Evolutionary conservation across 2,888 invertebrate species (phyloP).

Genomic region (Trissolcus brochymenae): DNA sequence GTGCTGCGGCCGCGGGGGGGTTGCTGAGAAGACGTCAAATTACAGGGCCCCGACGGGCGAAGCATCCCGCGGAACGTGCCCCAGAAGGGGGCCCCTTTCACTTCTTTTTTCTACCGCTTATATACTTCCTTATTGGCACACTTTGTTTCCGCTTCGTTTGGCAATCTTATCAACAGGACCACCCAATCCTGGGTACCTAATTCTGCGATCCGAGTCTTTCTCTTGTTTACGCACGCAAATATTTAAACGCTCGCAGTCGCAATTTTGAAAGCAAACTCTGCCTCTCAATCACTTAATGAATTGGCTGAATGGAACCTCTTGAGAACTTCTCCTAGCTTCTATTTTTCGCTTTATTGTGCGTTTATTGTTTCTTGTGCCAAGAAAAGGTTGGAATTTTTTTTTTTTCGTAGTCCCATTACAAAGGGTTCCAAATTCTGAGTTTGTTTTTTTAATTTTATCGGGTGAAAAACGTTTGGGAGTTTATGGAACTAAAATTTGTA

Average conservation of each 20-base stretch:
- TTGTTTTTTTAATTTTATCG: background rate
- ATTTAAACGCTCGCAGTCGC: conserved; percentile 31
- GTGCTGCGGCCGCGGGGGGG: conserved; percentile 69
- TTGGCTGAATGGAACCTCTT: conserved; percentile 1
- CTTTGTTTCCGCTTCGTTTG: conserved; percentile 66
- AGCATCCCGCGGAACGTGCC: conserved; percentile 56
- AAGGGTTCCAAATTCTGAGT: too few relatives aligned
- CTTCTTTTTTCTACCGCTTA: background rate
- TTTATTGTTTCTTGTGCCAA: background rate
- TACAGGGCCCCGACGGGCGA: conserved; percentile 49
- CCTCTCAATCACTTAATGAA: conserved; percentile 20
- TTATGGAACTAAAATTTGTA: conserved; percentile 26
- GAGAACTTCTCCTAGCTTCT: background rate
- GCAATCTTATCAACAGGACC: conserved; percentile 70
- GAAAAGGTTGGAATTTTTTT: too few relatives aligned
- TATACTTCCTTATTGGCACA: conserved; percentile 47
- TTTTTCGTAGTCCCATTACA: too few relatives aligned
- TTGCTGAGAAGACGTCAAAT: conserved; percentile 60
- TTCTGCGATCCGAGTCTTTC: conserved; percentile 4
- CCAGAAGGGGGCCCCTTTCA: conserved; percentile 59
- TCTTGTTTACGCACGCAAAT: conserved; percentile 21
- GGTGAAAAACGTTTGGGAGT: background rate
- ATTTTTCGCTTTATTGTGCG: background rate
- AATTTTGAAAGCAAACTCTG: conserved; percentile 30
- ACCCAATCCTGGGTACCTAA: conserved; percentile 70